phyloP scores from a whole-genome alignment of 2,113 vertebrate species.

The Phrynosoma blainvillii region DNA sequence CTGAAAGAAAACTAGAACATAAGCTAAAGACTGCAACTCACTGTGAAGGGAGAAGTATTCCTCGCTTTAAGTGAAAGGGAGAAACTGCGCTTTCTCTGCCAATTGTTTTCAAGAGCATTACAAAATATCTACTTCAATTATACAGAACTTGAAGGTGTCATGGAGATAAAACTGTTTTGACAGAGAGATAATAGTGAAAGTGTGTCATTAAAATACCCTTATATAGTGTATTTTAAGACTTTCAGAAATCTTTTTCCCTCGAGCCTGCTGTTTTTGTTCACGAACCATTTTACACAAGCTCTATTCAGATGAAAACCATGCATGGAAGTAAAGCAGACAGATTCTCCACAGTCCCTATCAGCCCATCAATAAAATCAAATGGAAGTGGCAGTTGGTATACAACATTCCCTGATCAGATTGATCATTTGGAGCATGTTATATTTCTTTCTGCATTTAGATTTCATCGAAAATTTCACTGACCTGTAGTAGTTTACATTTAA shows the following conservation, averaged over 20 bases:
- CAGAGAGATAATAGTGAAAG: slow-evolving; percentile 10
- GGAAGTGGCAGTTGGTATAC: background rate
- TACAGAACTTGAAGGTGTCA: slow-evolving; percentile 16
- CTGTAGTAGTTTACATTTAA: background rate
- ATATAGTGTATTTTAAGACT: slow-evolving; percentile 15
- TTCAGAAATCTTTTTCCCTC: slow-evolving; percentile 5
- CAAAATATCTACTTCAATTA: slow-evolving; percentile 28
- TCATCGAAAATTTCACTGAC: too few species aligned
- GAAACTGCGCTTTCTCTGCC: background rate
- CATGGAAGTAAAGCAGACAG: background rate
- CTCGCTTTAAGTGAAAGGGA: background rate
- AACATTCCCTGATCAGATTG: background rate
- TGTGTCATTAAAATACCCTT: slow-evolving; percentile 17
- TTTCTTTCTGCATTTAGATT: background rate
- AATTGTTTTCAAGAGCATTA: background rate
- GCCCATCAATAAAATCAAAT: background rate
- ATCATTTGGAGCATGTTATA: background rate
- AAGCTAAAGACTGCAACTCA: background rate
- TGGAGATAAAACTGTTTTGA: slow-evolving; percentile 25
- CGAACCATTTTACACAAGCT: background rate
- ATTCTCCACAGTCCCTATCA: background rate
- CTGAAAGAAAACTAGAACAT: background rate
- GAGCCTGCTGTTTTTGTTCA: background rate
- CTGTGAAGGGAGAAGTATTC: background rate
- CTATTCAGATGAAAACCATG: background rate